Conservation (phyloP, 2,113 vertebrate species). For the Oreochromis spilurus region DNA sequence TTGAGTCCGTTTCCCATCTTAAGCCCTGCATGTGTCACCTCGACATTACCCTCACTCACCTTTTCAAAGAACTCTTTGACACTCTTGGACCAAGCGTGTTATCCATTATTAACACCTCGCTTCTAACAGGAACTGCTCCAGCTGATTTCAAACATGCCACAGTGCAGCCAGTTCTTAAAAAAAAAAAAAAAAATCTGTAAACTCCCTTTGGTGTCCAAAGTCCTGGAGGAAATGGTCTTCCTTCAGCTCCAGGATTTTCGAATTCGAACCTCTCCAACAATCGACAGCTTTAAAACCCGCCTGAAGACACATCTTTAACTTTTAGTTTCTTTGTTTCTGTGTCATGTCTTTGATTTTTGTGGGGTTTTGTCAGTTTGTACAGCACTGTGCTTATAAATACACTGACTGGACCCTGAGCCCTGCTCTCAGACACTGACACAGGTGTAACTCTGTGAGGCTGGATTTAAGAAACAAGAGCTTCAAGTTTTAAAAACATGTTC, state of each 20-base stretch:
- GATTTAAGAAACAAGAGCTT: background rate
- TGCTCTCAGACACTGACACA: background rate
- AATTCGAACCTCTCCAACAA: background rate
- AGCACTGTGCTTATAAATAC: too few relatives aligned
- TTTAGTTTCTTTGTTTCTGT: background rate
- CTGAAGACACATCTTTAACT: background rate
- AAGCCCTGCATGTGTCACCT: background rate
- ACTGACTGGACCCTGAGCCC: fast-evolving
- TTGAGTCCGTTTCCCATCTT: background rate
- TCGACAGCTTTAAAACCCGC: background rate
- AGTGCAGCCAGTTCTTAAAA: background rate
- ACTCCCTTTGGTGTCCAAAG: background rate
- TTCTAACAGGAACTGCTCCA: background rate
- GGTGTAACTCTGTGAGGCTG: background rate
- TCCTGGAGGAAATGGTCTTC: background rate
- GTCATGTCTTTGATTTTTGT: background rate
- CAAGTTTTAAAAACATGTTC: background rate
- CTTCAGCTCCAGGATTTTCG: background rate
- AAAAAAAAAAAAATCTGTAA: background rate
- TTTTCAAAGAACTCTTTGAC: background rate
- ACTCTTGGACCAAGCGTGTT: background rate
- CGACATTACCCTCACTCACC: background rate
- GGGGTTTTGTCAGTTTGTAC: background rate
- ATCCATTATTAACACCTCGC: background rate
- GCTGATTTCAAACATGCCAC: background rate